Evolutionary conservation across 2,888 invertebrate genomes (phyloP), one percentile per base, ranked within the genome.

Genomic region (Metacarcinus magister): DNA sequence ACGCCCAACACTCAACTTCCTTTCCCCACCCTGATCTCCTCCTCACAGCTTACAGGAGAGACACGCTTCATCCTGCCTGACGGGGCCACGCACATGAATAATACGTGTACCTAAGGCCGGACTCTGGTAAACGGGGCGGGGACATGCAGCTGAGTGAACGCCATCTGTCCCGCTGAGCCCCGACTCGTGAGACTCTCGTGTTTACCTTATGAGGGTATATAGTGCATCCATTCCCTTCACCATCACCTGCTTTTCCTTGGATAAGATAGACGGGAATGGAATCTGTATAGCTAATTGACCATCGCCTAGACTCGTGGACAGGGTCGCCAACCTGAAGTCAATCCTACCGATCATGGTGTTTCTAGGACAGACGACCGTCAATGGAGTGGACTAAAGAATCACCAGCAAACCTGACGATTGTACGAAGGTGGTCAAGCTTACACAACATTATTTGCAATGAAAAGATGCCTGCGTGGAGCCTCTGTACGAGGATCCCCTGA

Each of bases 61-160:
- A 67, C n/a, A 67, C n/a, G n/a, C 67, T n/a, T 67, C 67, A n/a
- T 67, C 67, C 67, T 23, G 67, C 67, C 67, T 67, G 67, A 67
- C n/a, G 67, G 67, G 67, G n/a, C 67, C 67, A 67, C 67, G 2
- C 67, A 67, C 67, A 67, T 23, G 23, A 67, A 67, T n/a, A 67
- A 67, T 67, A 67, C n/a, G n/a, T n/a, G 67, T n/a, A 67, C 54
- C 54, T 67, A 67, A 67, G 67, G n/a, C n/a, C n/a, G 67, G 67
- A 67, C n/a, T 67, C 67, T 2, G 67, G 67, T 67, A 67, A 67
- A 23, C 23, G 67, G 67, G 67, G 67, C 67, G n/a, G 67, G n/a
- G n/a, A 67, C 67, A 67, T n/a, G 67, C n/a, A 8, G 4, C 67
- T n/a, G 19, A 67, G n/a, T n/a, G 67, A n/a, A n/a, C 67, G 67